A percentile compares a stretch with the other conserved stretches of the same genome.
Evolutionary conservation across 2,113 vertebrate species (phyloP).

Genomic region (Etheostoma cragini): DNA sequence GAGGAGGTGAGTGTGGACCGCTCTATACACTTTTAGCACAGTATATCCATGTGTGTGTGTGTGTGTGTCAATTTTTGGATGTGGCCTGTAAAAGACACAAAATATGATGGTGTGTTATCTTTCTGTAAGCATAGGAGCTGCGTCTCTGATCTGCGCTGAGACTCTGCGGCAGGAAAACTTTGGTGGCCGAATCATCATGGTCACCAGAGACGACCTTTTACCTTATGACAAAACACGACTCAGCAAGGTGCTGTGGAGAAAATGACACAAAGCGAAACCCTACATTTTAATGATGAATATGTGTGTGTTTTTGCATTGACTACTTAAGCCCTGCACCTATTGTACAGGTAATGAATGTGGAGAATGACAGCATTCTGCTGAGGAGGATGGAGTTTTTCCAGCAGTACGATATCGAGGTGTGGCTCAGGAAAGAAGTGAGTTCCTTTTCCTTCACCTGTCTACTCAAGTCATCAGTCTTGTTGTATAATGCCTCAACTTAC

Average conservation of each 20-base stretch:
- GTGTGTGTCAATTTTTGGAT: neutral
- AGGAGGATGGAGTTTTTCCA: conserved; percentile 85
- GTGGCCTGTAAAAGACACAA: neutral
- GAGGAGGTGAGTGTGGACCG: conserved; percentile 78
- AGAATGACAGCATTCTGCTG: conserved; percentile 80
- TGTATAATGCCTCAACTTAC: neutral
- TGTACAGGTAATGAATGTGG: conserved; percentile 84
- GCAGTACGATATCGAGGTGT: conserved; percentile 83
- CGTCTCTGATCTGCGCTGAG: conserved; percentile 88
- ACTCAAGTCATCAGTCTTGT: neutral
- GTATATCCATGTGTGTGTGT: neutral
- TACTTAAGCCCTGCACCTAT: neutral
- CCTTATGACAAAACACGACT: conserved; percentile 89
- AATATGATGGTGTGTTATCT: conserved; percentile 17
- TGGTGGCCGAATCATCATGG: conserved; percentile 87
- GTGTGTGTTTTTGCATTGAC: neutral
- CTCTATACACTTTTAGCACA: neutral
- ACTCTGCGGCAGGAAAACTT: conserved; percentile 88
- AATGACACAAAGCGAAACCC: neutral
- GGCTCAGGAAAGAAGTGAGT: conserved; percentile 87
- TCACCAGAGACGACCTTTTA: conserved; percentile 82
- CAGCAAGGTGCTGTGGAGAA: conserved; percentile 84
- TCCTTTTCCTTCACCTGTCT: neutral
- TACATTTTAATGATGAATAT: neutral
- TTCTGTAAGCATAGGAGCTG: conserved; percentile 79